These are phyloP conservation scores for Probosciger aterrimus DNA, from an alignment of 2,113 vertebrate genomes.

Conservation along the genomic window DNA sequence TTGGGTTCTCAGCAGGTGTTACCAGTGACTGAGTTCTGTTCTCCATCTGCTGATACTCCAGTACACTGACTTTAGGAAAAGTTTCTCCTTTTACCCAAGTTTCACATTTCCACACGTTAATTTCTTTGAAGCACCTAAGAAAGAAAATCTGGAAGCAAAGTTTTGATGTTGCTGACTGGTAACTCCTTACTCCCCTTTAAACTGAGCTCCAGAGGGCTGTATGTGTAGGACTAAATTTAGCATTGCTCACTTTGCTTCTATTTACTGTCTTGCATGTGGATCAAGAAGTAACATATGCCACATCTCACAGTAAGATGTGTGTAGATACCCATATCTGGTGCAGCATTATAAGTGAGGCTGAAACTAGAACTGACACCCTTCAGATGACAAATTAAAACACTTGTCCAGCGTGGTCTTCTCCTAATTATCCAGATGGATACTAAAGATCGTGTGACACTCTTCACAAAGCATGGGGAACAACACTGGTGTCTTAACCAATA, in stretches of 20 bases:
- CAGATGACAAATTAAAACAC: not conserved
- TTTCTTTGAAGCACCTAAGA: not conserved
- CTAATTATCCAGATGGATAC: constrained; percentile 30
- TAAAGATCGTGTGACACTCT: constrained; percentile 10
- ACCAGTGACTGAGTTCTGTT: not conserved
- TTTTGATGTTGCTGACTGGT: not conserved
- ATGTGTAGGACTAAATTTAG: not conserved
- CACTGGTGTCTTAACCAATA: not conserved
- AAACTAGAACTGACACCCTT: not conserved
- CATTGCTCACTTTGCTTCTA: not conserved
- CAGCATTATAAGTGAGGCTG: not conserved
- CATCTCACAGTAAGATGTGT: not conserved
- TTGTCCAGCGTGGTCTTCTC: not conserved
- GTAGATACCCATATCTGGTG: not conserved
- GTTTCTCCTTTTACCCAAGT: not conserved
- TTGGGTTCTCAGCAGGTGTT: not conserved
- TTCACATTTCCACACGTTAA: not conserved
- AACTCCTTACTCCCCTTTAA: not conserved
- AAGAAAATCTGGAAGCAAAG: not conserved
- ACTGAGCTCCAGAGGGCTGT: not conserved
- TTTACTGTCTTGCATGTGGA: not conserved
- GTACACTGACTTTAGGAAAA: not conserved
- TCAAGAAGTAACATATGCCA: not conserved
- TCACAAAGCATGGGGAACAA: constrained; percentile 22
- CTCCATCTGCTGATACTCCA: not conserved